A percentile compares a stretch with the other conserved stretches of the same genome.
These are phyloP conservation scores for Hippocampus guttulatus DNA, from an alignment of 2,113 vertebrate genomes.

Conservation along the genomic window DNA sequence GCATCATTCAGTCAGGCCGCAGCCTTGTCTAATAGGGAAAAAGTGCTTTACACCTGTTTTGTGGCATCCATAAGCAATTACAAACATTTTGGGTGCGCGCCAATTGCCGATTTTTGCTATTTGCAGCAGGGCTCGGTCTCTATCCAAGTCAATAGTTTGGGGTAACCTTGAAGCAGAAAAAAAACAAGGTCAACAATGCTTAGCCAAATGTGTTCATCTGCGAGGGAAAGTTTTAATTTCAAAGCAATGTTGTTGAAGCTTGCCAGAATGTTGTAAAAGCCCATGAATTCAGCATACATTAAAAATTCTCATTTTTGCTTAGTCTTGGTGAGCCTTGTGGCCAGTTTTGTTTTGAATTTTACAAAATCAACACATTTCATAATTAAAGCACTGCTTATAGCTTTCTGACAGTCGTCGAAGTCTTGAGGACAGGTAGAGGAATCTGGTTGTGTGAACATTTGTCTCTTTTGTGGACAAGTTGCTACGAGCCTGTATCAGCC, in stretches of 20 bases:
- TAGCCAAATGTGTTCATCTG: neutral
- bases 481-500: constrained; percentile 34
- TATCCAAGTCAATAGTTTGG: no score
- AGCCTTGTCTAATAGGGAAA: no score
- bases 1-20: no score
- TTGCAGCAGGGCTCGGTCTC: no score
- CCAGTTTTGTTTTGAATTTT: constrained; percentile 18
- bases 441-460: constrained; percentile 14
- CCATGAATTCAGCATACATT: neutral
- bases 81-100: no score
- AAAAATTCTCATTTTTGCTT: neutral
- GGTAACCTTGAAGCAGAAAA: neutral
- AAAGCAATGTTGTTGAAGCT: neutral
- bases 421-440: neutral
- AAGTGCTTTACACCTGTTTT: no score
- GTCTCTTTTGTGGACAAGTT: constrained; percentile 49
- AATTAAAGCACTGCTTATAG: neutral
- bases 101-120: no score
- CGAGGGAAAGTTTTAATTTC: neutral
- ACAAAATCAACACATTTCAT: constrained; percentile 4
- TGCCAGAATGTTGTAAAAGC: constrained; percentile 7
- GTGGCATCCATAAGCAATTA: no score
- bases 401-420: neutral
- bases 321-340: neutral
- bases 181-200: neutral